Percentiles rank a stretch among this genome's conserved stretches.
phyloP scores from a whole-genome alignment of 92 coral and sea anemone genomes.

The Palythoa grandis region DNA sequence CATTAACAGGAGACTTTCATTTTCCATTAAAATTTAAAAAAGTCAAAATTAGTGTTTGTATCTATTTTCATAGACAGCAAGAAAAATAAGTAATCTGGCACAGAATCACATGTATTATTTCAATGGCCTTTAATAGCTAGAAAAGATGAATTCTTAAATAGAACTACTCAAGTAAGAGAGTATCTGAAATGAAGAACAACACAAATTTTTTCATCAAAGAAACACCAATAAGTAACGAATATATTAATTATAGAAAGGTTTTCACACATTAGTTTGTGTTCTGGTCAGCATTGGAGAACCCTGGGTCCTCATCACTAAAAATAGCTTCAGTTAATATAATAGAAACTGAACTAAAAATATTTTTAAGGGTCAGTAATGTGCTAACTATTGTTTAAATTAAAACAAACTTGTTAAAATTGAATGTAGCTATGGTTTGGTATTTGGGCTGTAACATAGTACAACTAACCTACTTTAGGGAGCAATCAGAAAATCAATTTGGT shows the following conservation, averaged over 20 bases:
- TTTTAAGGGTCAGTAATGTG: background rate
- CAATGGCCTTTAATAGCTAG: constrained; percentile 6
- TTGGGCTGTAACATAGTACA: constrained; percentile 1
- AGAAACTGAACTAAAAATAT: constrained; percentile 3
- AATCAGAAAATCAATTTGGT: constrained; percentile 12
- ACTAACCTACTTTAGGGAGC: background rate
- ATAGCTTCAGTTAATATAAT: background rate
- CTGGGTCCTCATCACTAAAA: constrained; percentile 14
- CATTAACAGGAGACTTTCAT: background rate
- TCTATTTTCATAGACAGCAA: background rate
- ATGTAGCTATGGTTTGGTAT: constrained; percentile 17
- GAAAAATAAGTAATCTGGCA: constrained; percentile 1
- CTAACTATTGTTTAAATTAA: background rate
- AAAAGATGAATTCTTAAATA: background rate
- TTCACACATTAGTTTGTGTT: constrained; percentile 1
- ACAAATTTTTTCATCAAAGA: background rate
- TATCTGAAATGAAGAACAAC: background rate
- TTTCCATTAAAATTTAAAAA: background rate
- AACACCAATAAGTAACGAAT: background rate
- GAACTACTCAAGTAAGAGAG: background rate
- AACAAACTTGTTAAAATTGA: constrained; percentile 5
- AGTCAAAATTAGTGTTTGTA: background rate
- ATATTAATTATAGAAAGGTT: background rate
- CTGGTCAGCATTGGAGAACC: background rate
- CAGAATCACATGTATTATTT: constrained; percentile 1